These are phyloP conservation scores for Schizothorax lantsangensis DNA, from an alignment of 2,797 vertebrate genomes.

Conservation along the genomic window DNA sequence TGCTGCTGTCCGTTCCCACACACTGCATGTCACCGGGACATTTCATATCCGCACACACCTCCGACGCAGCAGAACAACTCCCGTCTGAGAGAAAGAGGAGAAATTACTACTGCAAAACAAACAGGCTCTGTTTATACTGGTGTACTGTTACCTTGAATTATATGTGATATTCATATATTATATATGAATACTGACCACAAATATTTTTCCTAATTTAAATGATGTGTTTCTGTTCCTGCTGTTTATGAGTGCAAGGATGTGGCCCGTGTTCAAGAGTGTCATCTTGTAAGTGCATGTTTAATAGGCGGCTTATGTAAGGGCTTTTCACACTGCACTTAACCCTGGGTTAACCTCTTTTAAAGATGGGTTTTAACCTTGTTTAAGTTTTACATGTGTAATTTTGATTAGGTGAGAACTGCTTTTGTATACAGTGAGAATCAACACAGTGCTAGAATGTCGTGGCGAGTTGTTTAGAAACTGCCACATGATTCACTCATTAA, in stretches of 20 bases:
- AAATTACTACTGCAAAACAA: background rate
- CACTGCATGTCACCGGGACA: slow-evolving; percentile 98
- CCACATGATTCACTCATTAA: background rate
- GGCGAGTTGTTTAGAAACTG: background rate
- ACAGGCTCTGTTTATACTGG: background rate
- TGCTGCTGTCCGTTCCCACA: slow-evolving; percentile 85
- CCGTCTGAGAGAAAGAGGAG: slow-evolving; percentile 77
- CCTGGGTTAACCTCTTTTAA: background rate
- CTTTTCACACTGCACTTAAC: background rate
- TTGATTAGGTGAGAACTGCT: background rate
- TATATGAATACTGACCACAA: background rate
- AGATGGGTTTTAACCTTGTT: background rate
- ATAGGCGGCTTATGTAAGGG: background rate
- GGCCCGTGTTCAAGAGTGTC: background rate
- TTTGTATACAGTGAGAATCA: background rate
- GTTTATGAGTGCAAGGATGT: background rate
- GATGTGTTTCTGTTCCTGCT: background rate
- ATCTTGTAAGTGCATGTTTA: background rate
- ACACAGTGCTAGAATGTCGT: background rate
- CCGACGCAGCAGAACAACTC: slow-evolving; percentile 83
- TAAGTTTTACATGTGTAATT: background rate
- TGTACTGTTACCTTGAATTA: background rate
- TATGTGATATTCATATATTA: no score
- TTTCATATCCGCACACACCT: slow-evolving; percentile 89
- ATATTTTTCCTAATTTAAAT: background rate